Evolutionary conservation across 2,888 invertebrate species (phyloP).

Genomic region (Apoderus coryli): DNA sequence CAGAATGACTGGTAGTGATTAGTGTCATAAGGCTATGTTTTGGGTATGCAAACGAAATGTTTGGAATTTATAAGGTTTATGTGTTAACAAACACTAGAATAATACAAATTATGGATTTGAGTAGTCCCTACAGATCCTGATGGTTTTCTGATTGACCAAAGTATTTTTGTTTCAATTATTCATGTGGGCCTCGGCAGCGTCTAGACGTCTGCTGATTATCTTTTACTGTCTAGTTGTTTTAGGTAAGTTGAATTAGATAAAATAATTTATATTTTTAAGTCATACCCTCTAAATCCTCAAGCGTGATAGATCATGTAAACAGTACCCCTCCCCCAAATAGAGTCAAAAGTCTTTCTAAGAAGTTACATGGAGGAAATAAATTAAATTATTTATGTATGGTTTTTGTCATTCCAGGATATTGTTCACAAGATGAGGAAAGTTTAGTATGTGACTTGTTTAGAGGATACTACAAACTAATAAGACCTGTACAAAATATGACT

Average conservation of each 20-base stretch:
- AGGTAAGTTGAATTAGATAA: slow-evolving; percentile 24
- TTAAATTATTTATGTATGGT: too few relatives aligned
- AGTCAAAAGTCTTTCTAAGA: too few relatives aligned
- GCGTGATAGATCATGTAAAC: slow-evolving; percentile 32
- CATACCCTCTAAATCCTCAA: slow-evolving; percentile 29
- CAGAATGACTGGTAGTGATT: too few relatives aligned
- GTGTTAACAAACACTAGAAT: too few relatives aligned
- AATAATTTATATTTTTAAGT: slow-evolving; percentile 19
- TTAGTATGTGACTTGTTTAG: slow-evolving; percentile 91
- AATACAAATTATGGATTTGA: too few relatives aligned
- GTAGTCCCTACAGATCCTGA: too few relatives aligned
- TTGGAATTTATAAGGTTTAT: too few relatives aligned
- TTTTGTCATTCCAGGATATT: slow-evolving; percentile 44
- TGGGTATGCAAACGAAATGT: too few relatives aligned
- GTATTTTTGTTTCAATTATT: slow-evolving; percentile 24
- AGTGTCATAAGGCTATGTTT: too few relatives aligned
- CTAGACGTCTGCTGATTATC: slow-evolving; percentile 26
- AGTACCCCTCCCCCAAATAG: slow-evolving; percentile 33
- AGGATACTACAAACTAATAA: slow-evolving; percentile 95
- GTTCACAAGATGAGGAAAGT: slow-evolving; percentile 93
- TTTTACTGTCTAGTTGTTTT: slow-evolving; percentile 29
- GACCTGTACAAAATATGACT: slow-evolving; percentile 95
- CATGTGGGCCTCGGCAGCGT: slow-evolving; percentile 28
- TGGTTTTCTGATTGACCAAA: slow-evolving; percentile 26
- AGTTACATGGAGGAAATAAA: too few relatives aligned